Conservation (phyloP, 2,113 vertebrate genomes). For the Elephantulus edwardii region DNA sequence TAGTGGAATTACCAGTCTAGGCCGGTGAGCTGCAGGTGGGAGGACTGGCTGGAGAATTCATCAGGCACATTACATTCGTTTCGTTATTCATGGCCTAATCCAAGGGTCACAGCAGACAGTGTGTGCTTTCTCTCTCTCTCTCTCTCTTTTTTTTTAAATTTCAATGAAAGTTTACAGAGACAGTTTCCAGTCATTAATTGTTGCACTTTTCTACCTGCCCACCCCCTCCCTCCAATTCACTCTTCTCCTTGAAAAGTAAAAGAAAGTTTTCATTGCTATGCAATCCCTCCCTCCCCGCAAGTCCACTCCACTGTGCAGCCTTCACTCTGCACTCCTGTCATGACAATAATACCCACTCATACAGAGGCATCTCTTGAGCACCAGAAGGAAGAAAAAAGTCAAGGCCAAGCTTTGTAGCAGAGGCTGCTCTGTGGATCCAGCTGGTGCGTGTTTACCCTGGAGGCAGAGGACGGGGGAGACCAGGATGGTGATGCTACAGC, state of each 20-base stretch:
- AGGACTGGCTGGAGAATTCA: background rate
- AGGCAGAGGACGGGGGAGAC: background rate
- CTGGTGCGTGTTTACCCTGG: background rate
- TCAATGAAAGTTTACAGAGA: too few relatives aligned
- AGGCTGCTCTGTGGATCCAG: background rate
- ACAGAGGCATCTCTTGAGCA: background rate
- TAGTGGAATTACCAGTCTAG: background rate
- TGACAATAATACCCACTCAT: too few relatives aligned
- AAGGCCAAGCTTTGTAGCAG: background rate
- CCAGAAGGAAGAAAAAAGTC: background rate
- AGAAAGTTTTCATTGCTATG: too few relatives aligned
- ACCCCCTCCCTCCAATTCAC: too few relatives aligned
- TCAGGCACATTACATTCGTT: background rate
- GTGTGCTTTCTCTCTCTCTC: too few relatives aligned
- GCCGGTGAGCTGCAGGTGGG: background rate
- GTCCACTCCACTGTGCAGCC: too few relatives aligned
- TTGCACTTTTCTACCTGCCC: too few relatives aligned
- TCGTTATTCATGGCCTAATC: background rate
- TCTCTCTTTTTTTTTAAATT: too few relatives aligned
- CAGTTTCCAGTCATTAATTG: too few relatives aligned
- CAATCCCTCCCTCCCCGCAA: too few relatives aligned
- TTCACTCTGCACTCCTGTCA: too few relatives aligned
- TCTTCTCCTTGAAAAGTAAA: too few relatives aligned
- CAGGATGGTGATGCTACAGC: background rate
- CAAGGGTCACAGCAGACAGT: background rate